Evolutionary conservation across 30 jellyfish, hydroid and myxozoan species (phyloP), one percentile per base, ranked within the genome.

Genomic region (Catostylus mosaicus): DNA sequence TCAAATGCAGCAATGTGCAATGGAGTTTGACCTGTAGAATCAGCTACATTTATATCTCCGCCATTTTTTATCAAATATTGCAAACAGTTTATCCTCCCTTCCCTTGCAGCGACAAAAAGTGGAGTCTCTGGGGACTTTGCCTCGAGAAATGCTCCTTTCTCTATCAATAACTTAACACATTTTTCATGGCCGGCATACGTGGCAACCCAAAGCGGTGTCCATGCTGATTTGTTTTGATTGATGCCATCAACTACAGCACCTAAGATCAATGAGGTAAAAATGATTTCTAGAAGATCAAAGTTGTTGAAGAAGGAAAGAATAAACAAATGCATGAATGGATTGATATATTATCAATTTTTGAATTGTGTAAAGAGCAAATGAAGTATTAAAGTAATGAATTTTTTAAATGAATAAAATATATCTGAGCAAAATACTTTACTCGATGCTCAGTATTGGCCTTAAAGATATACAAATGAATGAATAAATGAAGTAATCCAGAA

Each of bases 131-230:
- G 91, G 34, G 33, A 66, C 36, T 68, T 68, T 1, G 77, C 86
- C 51, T 81, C 91, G 22, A 81, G 77, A 0, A 47, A 18, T 59
- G 91, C 91, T 3, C 91, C 91, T 6, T 76, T 48, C 29, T 70
- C 77, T 22, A 81, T 22, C 16, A 81, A 26, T 20, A 66, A 8
- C 31, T 67, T 27, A 23, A 81, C 91, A 67, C 91, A 81, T 31
- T 81, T 37, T 20, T 52, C 85, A 67, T 81, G 91, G 11, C 91
- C 91, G 20, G 91, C 84, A 32, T 81, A 81, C 11, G 85, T 70
- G n/a, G 91, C 91, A 24, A 81, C 91, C 91, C 91, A 81, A n/a
- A 81, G 76, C 0, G 91, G 91, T 1, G 91, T 66, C 91, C 91
- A 81, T 1, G 82, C 82, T 36, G 85, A 30, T 26, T 81, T 66